Base-by-base conservation (phyloP, 2,113 vertebrate genomes). In the Poecile atricapillus region DNA sequence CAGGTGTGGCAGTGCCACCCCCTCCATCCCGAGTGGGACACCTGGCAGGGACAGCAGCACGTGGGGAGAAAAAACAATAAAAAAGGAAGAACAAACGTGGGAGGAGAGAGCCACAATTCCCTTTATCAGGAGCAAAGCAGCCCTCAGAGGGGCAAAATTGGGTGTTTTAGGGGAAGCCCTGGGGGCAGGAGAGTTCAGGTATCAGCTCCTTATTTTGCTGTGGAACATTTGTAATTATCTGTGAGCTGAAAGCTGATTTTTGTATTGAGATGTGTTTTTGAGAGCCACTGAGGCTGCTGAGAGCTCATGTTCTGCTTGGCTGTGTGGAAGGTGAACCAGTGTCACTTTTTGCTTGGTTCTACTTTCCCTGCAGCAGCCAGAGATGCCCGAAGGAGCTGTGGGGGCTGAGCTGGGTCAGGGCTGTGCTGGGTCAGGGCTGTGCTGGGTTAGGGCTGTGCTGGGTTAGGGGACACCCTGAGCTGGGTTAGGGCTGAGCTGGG, bases 101-200 rank as follows among this genome's bases (percentile, higher is more conserved):
- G 15, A 41, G 33, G 15, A 47, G 31, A 11, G 9, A 49, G 9
- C 23, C 49, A 13, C 3, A 2, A 1, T n/a, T n/a, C 67, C 46
- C 19, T 37, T 58, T 1, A 0, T 20, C 16, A 83, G 30, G 33
- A 11, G 6, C 13, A 28, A 1, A 11, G 7, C 10, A 12, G 0
- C 11, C 16, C 12, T 3, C 2, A 2, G 77, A 9, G 15, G 15
- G 0, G 15, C 0, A 2, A 0, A 9, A 21, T 3, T 0, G 0
- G 0, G 3, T 15, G 31, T 0, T 56, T 3, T 1, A 0, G 13
- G 0, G 31, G 21, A 8, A 27, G 52, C 11, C 6, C 35, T 12
- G 28, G 27, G 58, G 4, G 8, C 3, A 1, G 4, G 2, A 9
- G 12, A 0, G 0, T 2, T 3, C 5, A 76, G 87, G 76, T n/a